phyloP scores from a whole-genome alignment of 2,888 invertebrate species.

The Trichacis sp. region DNA sequence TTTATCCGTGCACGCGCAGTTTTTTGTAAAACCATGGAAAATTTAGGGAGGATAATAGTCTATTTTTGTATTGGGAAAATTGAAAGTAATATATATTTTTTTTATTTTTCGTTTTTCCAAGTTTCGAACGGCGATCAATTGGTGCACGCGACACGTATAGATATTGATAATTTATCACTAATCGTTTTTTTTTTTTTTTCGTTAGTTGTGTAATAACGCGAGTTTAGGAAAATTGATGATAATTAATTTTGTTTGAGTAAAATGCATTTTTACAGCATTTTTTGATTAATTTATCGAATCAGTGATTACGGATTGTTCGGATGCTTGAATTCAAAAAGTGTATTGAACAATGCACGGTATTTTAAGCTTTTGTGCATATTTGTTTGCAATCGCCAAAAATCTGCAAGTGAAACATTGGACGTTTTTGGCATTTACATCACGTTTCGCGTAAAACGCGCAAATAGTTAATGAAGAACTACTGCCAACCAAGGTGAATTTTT shows the following conservation, averaged over 20 bases:
- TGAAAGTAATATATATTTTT: no score
- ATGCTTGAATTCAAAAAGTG: background rate
- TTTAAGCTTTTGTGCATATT: background rate
- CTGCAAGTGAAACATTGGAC: no score
- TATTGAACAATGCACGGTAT: background rate
- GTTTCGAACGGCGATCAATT: background rate
- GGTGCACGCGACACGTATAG: background rate
- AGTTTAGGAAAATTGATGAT: no score
- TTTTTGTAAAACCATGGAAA: background rate
- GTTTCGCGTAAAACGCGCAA: no score
- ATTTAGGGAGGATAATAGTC: background rate
- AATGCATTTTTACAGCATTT: no score
- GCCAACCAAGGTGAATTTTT: background rate
- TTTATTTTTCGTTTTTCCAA: no score
- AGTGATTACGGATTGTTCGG: background rate
- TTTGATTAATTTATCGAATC: no score
- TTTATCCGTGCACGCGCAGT: background rate
- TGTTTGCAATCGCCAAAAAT: background rate
- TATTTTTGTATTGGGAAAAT: conserved; percentile 1
- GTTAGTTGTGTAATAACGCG: background rate
- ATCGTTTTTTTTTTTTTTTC: no score
- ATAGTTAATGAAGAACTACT: background rate
- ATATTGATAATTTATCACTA: background rate
- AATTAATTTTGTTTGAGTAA: no score
- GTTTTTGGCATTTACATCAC: no score